phyloP scores from a whole-genome alignment of 2,113 vertebrate genomes.

The Psephotus haematonotus region DNA sequence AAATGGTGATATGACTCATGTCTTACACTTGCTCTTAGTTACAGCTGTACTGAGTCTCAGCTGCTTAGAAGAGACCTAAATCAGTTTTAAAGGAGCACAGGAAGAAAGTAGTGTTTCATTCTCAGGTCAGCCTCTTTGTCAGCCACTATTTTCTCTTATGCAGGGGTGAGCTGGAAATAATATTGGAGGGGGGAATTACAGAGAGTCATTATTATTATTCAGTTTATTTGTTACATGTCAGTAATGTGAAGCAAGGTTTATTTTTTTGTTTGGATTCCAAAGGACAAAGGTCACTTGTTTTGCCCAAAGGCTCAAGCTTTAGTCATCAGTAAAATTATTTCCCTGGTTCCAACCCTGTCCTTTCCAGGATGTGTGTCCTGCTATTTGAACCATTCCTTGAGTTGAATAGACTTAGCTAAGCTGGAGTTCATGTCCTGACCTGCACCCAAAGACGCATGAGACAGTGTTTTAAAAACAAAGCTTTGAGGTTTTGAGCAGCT shows the following conservation, averaged over 20 bases:
- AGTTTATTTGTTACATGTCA: constrained; percentile 20
- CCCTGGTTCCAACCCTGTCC: neutral
- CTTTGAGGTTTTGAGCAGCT: neutral
- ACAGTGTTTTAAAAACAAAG: neutral
- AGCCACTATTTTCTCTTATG: neutral
- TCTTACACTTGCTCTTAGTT: constrained; percentile 19
- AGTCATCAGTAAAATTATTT: constrained; percentile 1
- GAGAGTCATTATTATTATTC: neutral
- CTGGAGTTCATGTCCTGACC: constrained; percentile 22
- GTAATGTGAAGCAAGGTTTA: neutral
- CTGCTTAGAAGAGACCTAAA: neutral
- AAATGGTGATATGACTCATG: neutral
- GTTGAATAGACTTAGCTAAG: neutral
- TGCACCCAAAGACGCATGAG: neutral
- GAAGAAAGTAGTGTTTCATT: neutral
- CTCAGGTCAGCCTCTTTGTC: neutral
- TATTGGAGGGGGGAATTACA: neutral
- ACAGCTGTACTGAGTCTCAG: neutral
- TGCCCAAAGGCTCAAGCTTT: constrained; percentile 20
- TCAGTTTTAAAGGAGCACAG: neutral
- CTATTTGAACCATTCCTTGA: constrained; percentile 6
- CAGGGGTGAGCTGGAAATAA: neutral
- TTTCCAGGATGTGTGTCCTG: constrained; percentile 6
- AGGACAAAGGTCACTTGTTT: constrained; percentile 2
- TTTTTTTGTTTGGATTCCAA: constrained; percentile 26